phyloP scores from a whole-genome alignment of 2,888 invertebrate genomes.

The Ochropacha duplaris region DNA sequence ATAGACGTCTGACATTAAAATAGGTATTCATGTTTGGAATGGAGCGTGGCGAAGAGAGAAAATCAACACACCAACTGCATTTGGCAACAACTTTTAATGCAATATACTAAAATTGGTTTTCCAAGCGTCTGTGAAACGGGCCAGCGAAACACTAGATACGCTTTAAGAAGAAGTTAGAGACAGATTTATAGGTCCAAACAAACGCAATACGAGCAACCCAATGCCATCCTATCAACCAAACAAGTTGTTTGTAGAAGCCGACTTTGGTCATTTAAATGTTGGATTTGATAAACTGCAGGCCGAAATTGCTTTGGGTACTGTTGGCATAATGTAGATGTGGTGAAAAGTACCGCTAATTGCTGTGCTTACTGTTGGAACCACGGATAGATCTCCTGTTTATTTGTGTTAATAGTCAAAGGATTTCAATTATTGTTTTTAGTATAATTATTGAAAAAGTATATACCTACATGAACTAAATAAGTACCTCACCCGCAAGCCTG shows the following conservation, averaged over 20 bases:
- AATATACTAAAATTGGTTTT: constrained; percentile 78
- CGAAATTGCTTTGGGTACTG: constrained; percentile 53
- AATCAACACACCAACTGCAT: constrained; percentile 58
- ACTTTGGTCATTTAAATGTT: constrained; percentile 78
- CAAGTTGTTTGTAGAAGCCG: constrained; percentile 68
- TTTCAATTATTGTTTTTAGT: neutral
- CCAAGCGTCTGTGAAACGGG: constrained; percentile 59
- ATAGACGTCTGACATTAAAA: constrained; percentile 16
- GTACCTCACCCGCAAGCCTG: too few relatives aligned
- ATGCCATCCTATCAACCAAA: constrained; percentile 65
- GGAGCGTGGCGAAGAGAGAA: constrained; percentile 25
- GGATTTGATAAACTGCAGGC: constrained; percentile 69
- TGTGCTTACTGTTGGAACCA: neutral
- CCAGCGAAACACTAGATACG: constrained; percentile 68
- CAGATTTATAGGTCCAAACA: constrained; percentile 75
- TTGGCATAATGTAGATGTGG: constrained; percentile 42
- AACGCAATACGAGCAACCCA: constrained; percentile 59
- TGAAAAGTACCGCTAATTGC: neutral
- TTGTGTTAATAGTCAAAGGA: neutral
- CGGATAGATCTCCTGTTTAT: neutral
- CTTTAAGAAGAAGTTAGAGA: constrained; percentile 76
- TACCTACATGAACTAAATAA: too few relatives aligned
- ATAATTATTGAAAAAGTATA: too few relatives aligned
- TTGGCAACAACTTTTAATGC: constrained; percentile 77
- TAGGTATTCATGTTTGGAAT: constrained; percentile 20